Base-by-base conservation (phyloP, 2,113 vertebrate species). In the Cottus gobio region DNA sequence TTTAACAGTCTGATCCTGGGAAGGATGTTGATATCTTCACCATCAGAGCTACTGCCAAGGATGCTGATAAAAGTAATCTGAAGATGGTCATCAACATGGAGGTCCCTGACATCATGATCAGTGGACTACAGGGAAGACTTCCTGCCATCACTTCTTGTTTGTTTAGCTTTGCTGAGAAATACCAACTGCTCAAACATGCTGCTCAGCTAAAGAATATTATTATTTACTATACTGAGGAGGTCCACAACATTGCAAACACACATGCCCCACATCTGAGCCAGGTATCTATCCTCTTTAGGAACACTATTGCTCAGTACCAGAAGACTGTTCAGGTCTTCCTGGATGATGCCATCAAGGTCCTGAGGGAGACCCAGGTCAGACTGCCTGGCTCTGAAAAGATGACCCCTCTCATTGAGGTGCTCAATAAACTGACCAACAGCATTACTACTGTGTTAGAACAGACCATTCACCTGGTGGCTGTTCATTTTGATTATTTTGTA, bases 371-470 rank as follows among this genome's bases (percentile, higher is more conserved):
- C 58, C 93, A 85, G 81, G 94, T 97, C 82, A 94, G 93, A 67
- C 63, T 98, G 16, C 96, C 95, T 68, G 95, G 95, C 3, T 87
- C 94, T 60, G 79, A 89, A 5, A 75, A 90, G 31, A 86, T 80
- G 30, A 95, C 93, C 63, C 96, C 95, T 28, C 84, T 93, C 34
- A 94, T 95, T 83, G 94, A 97, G 80, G 91, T 97, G 63, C 93
- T 89, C 42, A 56, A 87, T 2, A 87, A 90, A 82, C 62, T 93
- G 75, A 93, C 93, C 68, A 91, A 42, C 3, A 82, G 89, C 24
- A 61, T 88, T 77, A 89, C 67, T 13, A 44, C 72, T 39, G 58
- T 11, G 54, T 61, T 95, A 20, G 93, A 95, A 37, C 64, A 80
- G 7, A 71, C 80, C 20, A 82, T 94, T 72, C 87, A 88, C 56